Base-by-base conservation (phyloP, 2,113 vertebrate genomes). In the Felis chaus region DNA sequence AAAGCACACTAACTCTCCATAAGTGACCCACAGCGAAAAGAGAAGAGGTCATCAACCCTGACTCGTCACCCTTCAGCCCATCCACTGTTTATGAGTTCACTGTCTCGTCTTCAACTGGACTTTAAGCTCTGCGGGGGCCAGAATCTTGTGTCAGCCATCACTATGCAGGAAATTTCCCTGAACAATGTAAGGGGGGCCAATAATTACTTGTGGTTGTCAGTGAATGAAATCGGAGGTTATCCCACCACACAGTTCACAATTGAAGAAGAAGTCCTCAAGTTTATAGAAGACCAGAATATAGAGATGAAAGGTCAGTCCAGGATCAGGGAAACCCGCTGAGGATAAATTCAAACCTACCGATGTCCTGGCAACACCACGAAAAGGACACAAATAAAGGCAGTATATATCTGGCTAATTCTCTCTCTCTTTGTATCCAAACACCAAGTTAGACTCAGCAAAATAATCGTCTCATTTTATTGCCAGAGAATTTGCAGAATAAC, bases 401-500 rank as follows among this genome's bases (percentile, higher is more conserved):
- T 41, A 15, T 71, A 0, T 31, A 23, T 15, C 57, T 19, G 63
- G 71, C 45, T 36, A 57, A 76, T 78, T 81, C 1, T 57, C 5
- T 48, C 53, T 61, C 14, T 33, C 4, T 7, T 21, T 31, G 25
- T 39, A 10, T 53, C 86, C 16, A 19, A 14, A 92, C n/a, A 10
- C 41, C 18, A 90, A 76, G 11, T 63, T 27, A 65, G n/a, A 76
- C 14, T n/a, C 15, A 92, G 31, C 1, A 74, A 95, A 92, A 12
- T 50, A 80, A 80, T 3, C 2, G 48, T 55, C 82, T 41, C 2
- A 4, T 89, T 93, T 89, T 66, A 53, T 39, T 61, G 9, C 19
- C 23, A 39, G 45, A 71, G 23, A 39, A 65, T 96, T 83, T 80
- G 13, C 87, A 57, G 31, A 69, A 48, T 93, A 91, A 86, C 53